Percentiles rank a stretch among this genome's conserved stretches.
Conservation (phyloP, 2,888 invertebrate genomes). For the Drosophila picticornis region DNA sequence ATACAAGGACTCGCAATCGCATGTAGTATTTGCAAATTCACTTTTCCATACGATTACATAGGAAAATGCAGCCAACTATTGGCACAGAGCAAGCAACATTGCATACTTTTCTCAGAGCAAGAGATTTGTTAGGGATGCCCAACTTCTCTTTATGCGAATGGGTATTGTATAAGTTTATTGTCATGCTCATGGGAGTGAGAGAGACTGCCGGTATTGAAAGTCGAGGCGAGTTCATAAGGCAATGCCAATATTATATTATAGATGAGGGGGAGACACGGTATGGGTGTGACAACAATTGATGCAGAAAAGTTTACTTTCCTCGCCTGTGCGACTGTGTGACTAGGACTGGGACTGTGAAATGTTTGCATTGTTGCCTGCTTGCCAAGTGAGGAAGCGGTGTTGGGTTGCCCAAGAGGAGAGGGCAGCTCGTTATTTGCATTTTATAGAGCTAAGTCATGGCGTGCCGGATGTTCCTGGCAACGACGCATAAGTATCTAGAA, state of each 20-base stretch:
- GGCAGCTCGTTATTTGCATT: constrained; percentile 75
- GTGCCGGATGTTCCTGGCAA: constrained; percentile 60
- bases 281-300: constrained; percentile 63
- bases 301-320: constrained; percentile 74
- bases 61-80: constrained; percentile 76
- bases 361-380: constrained; percentile 46
- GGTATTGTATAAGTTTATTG: constrained; percentile 59
- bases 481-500: constrained; percentile 53
- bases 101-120: constrained; percentile 2
- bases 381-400: background rate
- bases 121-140: background rate
- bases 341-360: constrained; percentile 27
- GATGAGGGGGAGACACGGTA: background rate
- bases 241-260: constrained; percentile 14
- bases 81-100: constrained; percentile 47
- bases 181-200: constrained; percentile 31
- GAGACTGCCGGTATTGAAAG: constrained; percentile 33
- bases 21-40: constrained; percentile 80
- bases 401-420: background rate
- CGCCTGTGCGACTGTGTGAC: constrained; percentile 15
- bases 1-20: constrained; percentile 60
- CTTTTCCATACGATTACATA: constrained; percentile 81
- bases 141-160: constrained; percentile 12
- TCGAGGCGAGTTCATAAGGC: constrained; percentile 66
- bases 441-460: constrained; percentile 45